Evolutionary conservation across 1,140 invertebrate species (phyloP), one percentile per base, ranked within the genome.

Genomic region (Nephotettix cincticeps): DNA sequence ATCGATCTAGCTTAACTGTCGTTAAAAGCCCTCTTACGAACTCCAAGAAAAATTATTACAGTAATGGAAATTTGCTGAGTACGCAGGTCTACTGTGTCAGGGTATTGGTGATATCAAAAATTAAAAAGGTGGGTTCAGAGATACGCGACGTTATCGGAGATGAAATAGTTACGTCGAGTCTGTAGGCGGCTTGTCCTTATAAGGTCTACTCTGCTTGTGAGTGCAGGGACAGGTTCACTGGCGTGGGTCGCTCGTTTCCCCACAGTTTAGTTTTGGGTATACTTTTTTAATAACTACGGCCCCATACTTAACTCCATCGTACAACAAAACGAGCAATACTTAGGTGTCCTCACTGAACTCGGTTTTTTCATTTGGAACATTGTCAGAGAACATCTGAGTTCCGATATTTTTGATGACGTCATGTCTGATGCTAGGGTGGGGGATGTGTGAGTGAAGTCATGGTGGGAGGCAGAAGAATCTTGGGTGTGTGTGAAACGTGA

Each of bases 401-500:
- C 47, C 47, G 47, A 51, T 51, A 51, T 21, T 51, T 51, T 21
- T 51, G 4, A n/a, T 61, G 56, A 61, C 56, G 56, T 61, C 56
- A 61, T 4, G 21, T 61, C 56, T n/a, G 21, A 6, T 21, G 32
- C 6, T 25, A 9, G 27, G 3, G 56, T 21, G 56, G 27, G n/a
- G 21, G 2, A 25, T 14, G 23, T 6, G 11, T 13, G 56, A 61
- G 56, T 25, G 56, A 29, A 61, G 56, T 27, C 56, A 29, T 61
- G 56, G 56, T 61, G 56, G 56, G 56, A 61, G 56, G 56, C n/a
- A 61, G 56, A 61, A 61, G 23, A 61, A 61, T 61, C 56, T 61
- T 61, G 56, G 56, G 56, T 61, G 56, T 61, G 56, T 61, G 56
- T 51, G 56, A 61, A 61, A 27, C 25, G 56, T 61, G 56, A 61